Evolutionary conservation across 2,797 vertebrate genomes (phyloP).

Genomic region (Spondyliosoma cantharus): DNA sequence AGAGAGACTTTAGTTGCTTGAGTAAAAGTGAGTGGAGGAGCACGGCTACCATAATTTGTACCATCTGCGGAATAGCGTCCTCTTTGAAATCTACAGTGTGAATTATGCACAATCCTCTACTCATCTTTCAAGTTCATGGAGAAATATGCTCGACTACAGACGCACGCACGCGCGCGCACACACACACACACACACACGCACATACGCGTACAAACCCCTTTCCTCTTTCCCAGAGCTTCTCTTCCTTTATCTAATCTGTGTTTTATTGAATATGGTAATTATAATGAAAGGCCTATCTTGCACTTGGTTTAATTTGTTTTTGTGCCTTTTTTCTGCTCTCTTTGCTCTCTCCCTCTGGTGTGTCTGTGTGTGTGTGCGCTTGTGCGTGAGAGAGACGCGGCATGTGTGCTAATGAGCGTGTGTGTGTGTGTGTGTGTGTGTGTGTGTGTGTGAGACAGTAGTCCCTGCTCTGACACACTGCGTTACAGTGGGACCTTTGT

Average conservation of each 20-base stretch:
- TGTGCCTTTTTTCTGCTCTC: slow-evolving; percentile 70
- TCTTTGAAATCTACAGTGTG: slow-evolving; percentile 68
- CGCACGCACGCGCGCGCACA: slow-evolving; percentile 1
- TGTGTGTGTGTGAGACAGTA: slow-evolving; percentile 49
- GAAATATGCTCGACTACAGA: slow-evolving; percentile 56
- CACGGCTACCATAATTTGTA: slow-evolving; percentile 56
- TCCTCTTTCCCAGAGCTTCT: slow-evolving; percentile 70
- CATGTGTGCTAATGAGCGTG: slow-evolving; percentile 57
- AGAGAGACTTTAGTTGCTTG: slow-evolving; percentile 57
- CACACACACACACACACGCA: slow-evolving; percentile 19
- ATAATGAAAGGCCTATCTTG: slow-evolving; percentile 82
- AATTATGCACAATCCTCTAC: slow-evolving; percentile 72
- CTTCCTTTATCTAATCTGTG: slow-evolving; percentile 78
- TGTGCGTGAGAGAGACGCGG: slow-evolving; percentile 12
- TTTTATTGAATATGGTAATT: slow-evolving; percentile 84
- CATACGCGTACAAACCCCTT: slow-evolving; percentile 2
- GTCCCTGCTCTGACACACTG: slow-evolving; percentile 73
- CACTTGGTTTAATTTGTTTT: slow-evolving; percentile 83
- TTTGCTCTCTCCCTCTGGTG: slow-evolving; percentile 53
- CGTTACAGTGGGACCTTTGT: slow-evolving; percentile 77
- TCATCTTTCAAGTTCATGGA: slow-evolving; percentile 69
- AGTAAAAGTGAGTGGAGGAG: slow-evolving; percentile 55
- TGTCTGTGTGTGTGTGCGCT: slow-evolving; percentile 45
- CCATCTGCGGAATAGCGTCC: slow-evolving; percentile 56
- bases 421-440: slow-evolving; percentile 21